Evolutionary conservation across 2,113 vertebrate genomes (phyloP).

Genomic region (Numenius arquata): DNA sequence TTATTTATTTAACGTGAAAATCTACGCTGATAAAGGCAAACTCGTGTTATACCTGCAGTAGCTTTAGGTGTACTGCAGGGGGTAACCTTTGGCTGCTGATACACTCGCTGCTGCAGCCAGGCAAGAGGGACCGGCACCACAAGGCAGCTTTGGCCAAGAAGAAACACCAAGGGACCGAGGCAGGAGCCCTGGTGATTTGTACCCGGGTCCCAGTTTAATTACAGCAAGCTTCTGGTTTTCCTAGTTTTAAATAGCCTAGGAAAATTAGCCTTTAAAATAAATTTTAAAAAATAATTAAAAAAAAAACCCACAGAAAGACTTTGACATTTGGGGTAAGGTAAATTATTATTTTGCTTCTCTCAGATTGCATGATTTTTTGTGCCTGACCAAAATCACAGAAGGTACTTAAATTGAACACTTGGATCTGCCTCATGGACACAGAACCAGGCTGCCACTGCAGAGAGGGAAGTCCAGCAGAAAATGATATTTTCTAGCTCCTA

Average conservation of each 20-base stretch:
- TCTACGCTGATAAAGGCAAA: not conserved
- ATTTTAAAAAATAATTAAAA: not conserved
- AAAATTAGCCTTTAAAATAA: not conserved
- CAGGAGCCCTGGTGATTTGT: not conserved
- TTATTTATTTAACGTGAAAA: not conserved
- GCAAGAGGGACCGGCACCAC: not conserved
- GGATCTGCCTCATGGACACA: rapidly evolving
- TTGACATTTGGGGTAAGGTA: not conserved
- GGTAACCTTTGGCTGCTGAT: conserved; percentile 56
- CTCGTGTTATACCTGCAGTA: conserved; percentile 16
- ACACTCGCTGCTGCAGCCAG: not conserved
- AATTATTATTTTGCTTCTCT: not conserved
- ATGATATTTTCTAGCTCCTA: not conserved
- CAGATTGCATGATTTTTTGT: not conserved
- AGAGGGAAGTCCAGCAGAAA: not conserved
- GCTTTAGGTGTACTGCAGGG: conserved; percentile 47
- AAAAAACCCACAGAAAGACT: not conserved
- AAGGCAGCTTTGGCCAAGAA: not conserved
- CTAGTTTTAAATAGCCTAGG: not conserved
- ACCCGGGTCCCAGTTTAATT: not conserved
- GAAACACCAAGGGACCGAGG: not conserved
- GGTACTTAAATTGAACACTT: not conserved
- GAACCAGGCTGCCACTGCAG: not conserved
- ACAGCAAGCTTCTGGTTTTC: not conserved
- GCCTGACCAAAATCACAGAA: not conserved